These are phyloP conservation scores for Tetragnatha versicolor DNA, from an alignment of 1,140 invertebrate genomes.

Conservation along the genomic window DNA sequence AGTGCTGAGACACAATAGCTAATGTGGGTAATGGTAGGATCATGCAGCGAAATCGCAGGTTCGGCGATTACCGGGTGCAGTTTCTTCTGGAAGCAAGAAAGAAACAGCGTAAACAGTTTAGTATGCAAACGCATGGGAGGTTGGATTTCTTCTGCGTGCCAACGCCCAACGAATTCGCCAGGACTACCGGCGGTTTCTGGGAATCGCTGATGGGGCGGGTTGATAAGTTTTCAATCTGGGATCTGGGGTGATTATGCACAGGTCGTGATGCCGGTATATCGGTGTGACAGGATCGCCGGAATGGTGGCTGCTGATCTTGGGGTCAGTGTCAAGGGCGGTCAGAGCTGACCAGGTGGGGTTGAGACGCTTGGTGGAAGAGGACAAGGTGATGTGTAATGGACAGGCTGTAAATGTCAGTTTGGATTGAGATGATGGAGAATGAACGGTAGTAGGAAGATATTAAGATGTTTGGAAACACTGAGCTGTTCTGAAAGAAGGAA, in stretches of 20 bases:
- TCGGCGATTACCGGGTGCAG: constrained; percentile 25
- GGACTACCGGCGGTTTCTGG: not conserved
- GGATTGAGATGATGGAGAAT: no score
- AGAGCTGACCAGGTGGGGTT: no score
- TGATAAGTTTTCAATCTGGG: constrained; percentile 52
- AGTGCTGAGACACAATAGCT: constrained; percentile 19
- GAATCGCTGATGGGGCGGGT: not conserved
- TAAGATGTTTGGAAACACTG: no score
- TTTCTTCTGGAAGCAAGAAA: not conserved
- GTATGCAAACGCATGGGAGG: constrained; percentile 44
- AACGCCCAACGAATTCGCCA: constrained; percentile 36
- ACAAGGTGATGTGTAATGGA: no score
- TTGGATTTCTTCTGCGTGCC: constrained; percentile 29
- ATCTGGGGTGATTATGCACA: constrained; percentile 32
- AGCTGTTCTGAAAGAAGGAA: no score
- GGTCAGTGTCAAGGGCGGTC: constrained; percentile 43
- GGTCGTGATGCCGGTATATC: constrained; percentile 47
- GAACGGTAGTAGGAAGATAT: no score
- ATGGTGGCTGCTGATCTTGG: not conserved
- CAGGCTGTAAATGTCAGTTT: no score
- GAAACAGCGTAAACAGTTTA: constrained; percentile 29
- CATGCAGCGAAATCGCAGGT: not conserved
- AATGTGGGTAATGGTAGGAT: constrained; percentile 17
- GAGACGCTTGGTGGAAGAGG: no score
- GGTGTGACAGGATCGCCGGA: constrained; percentile 51